Conservation (phyloP, 2,797 vertebrate species). For the Etheostoma perlongum region DNA sequence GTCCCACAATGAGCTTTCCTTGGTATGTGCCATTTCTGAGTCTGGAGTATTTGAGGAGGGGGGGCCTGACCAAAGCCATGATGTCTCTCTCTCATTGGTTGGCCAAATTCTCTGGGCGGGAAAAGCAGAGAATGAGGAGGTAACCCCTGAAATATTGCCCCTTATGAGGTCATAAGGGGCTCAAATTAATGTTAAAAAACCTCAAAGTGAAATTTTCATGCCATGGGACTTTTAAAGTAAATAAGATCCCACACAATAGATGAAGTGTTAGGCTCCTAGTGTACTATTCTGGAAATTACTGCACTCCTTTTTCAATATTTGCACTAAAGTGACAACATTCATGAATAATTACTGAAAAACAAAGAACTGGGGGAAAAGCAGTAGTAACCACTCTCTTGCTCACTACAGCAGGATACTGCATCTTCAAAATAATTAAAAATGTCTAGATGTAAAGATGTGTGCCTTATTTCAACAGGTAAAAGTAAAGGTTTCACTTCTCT, state of each 20-base stretch:
- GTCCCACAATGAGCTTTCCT: no score
- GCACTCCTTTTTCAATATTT: slow-evolving; percentile 4
- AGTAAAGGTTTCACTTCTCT: not conserved
- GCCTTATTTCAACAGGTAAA: slow-evolving; percentile 14
- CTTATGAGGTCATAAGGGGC: no score
- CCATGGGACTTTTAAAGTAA: not conserved
- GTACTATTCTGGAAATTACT: not conserved
- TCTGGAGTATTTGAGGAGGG: no score
- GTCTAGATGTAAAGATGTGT: slow-evolving; percentile 7
- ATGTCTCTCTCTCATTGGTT: no score
- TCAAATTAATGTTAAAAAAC: no score
- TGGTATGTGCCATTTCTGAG: no score
- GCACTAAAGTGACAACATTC: not conserved
- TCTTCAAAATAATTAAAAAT: slow-evolving; percentile 25
- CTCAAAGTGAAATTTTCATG: no score
- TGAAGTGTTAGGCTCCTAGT: not conserved
- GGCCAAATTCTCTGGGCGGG: no score
- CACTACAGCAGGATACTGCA: not conserved
- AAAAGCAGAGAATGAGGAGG: no score
- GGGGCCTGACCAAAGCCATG: no score
- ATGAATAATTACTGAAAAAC: not conserved
- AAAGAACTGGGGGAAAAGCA: not conserved
- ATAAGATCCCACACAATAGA: not conserved
- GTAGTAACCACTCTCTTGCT: not conserved
- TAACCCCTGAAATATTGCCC: no score